Base-by-base conservation (phyloP, 2,113 vertebrate genomes). In the Seriola dumerili region DNA sequence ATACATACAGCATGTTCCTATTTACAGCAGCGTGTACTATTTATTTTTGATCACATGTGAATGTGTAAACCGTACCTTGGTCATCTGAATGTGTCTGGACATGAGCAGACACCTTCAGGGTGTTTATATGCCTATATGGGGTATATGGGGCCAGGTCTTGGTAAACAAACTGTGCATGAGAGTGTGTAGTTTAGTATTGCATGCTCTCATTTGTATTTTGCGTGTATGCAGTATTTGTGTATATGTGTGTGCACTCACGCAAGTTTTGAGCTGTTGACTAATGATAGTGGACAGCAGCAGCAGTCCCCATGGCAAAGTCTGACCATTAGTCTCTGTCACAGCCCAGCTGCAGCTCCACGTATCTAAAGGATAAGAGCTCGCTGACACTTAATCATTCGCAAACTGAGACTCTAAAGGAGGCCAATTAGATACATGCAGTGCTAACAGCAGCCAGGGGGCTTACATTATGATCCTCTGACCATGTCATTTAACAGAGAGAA, bases 361-460 rank as follows among this genome's bases (percentile, higher is more conserved):
- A 80, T 88, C 80, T 57, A 70, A 87, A 76, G 64, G 62, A 89
- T 57, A 84, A 86, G 86, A 54, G 80, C 83, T 72, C 3, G 1
- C 64, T 81, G 80, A 78, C 86, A 85, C 85, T 82, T 88, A 86
- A 92, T 91, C 91, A 88, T 88, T 72, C 29, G 58, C 73, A 88
- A 76, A 84, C 72, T 61, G 25, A 83, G 70, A 59, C 83, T 90
- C 69, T 71, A 85, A 89, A 89, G 70, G 78, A 86, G 88, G 77
- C 82, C 85, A 84, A 88, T 92, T 92, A 92, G 83, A 84, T 77
- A 70, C 87, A 78, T 67, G 77, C 69, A n/a, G 78, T 5, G 63
- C 79, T 74, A 84, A 92, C 59, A 74, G 77, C 81, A 81, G 81
- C 80, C 89, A 25, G 6, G 3, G 79, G 83, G 64, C 76, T 89